Evolutionary conservation across 2,113 vertebrate genomes (phyloP).

Genomic region (Lophochroa leadbeateri): DNA sequence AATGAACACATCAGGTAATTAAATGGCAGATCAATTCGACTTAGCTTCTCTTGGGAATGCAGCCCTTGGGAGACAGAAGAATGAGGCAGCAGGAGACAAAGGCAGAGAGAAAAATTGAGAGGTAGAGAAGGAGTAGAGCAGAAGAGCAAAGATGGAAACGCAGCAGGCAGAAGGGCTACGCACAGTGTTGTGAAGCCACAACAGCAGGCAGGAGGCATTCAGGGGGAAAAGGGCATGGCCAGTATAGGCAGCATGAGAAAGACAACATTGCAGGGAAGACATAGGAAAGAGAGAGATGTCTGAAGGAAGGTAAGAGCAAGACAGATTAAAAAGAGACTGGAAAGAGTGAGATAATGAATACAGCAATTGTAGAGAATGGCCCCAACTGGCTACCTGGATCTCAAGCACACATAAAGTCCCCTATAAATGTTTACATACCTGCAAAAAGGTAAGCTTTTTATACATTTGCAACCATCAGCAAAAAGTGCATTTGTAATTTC

Average conservation of each 20-base stretch:
- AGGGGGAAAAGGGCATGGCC: not conserved
- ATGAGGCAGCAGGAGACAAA: conserved; percentile 18
- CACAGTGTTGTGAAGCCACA: not conserved
- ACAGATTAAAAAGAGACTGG: not conserved
- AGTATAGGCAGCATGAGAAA: not conserved
- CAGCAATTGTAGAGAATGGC: not conserved
- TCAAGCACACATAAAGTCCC: not conserved
- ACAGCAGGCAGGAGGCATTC: not conserved
- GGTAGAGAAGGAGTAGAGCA: not conserved
- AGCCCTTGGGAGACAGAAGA: conserved; percentile 52
- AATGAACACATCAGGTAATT: conserved; percentile 69
- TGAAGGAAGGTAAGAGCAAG: not conserved
- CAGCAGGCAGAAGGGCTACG: not conserved
- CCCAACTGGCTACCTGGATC: not conserved
- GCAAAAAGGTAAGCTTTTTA: not conserved
- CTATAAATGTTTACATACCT: not conserved
- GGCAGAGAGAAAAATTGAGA: not conserved
- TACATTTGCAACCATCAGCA: not conserved
- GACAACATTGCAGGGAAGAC: not conserved
- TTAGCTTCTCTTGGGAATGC: conserved; percentile 66
- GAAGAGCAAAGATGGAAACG: not conserved
- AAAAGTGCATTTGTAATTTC: not conserved
- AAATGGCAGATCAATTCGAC: conserved; percentile 70
- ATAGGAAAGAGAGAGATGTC: not conserved
- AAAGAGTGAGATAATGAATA: not conserved